Percentiles rank a stretch among this genome's conserved stretches.
These are phyloP conservation scores for Drosophila formosana DNA, from an alignment of 2,888 invertebrate species.

Conservation along the genomic window DNA sequence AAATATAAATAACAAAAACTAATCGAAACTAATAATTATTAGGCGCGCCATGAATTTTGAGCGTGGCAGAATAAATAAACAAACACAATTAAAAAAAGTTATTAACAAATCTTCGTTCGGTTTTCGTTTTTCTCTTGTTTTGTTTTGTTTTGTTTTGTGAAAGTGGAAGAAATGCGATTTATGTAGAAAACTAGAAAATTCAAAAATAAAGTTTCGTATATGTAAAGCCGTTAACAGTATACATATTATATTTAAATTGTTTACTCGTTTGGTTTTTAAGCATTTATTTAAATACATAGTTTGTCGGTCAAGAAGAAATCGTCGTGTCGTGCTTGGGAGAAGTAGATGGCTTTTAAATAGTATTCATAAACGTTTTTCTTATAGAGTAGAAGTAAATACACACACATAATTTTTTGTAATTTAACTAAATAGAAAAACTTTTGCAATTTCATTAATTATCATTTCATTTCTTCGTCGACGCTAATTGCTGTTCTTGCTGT, in stretches of 20 bases:
- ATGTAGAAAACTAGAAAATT: slow-evolving; percentile 66
- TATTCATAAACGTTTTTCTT: slow-evolving; percentile 7
- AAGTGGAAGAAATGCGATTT: slow-evolving; percentile 83
- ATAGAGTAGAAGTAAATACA: slow-evolving; percentile 40
- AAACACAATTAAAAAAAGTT: slow-evolving; percentile 27
- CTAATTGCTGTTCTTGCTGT: slow-evolving; percentile 19
- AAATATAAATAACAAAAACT: slow-evolving; percentile 70
- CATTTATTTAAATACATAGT: slow-evolving; percentile 17
- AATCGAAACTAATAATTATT: slow-evolving; percentile 56
- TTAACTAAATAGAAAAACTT: slow-evolving; percentile 29
- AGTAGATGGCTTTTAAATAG: slow-evolving; percentile 1
- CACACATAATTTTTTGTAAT: slow-evolving; percentile 35
- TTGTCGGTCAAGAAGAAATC: slow-evolving; percentile 17
- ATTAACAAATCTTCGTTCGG: slow-evolving; percentile 15
- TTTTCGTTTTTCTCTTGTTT: neutral
- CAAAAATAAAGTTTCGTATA: slow-evolving; percentile 44
- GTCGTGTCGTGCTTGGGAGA: slow-evolving; percentile 9
- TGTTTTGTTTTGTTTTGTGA: slow-evolving; percentile 31
- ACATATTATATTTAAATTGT: slow-evolving; percentile 11
- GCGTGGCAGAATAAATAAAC: slow-evolving; percentile 43
- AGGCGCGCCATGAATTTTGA: slow-evolving; percentile 49
- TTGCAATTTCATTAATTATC: slow-evolving; percentile 9
- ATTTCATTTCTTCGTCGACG: slow-evolving; percentile 4
- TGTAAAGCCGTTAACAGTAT: slow-evolving; percentile 37
- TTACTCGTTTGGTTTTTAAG: slow-evolving; percentile 11